These are phyloP conservation scores for Arctocebus calabarensis DNA, from an alignment of 2,797 vertebrate genomes.

Conservation along the genomic window DNA sequence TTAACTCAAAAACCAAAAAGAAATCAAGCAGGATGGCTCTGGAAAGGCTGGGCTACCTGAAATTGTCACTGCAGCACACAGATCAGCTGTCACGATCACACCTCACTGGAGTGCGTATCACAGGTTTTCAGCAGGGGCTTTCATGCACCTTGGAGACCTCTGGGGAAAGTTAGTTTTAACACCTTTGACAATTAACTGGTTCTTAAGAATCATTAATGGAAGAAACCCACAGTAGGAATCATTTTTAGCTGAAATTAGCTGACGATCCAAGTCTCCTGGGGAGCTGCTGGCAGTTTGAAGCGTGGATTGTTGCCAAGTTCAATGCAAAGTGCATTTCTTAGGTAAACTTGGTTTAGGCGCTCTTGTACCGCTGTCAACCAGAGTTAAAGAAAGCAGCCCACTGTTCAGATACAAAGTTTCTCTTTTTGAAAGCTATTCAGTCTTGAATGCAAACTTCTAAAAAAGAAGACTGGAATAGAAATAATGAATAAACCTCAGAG, in stretches of 20 bases:
- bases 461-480: slow-evolving; percentile 40
- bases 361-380: slow-evolving; percentile 1
- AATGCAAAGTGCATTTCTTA: slow-evolving; percentile 29
- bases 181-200: slow-evolving; percentile 21
- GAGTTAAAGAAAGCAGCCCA: not conserved
- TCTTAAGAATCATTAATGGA: slow-evolving; percentile 53
- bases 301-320: slow-evolving; percentile 1
- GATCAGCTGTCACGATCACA: not conserved
- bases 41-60: not conserved
- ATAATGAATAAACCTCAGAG: slow-evolving; percentile 9
- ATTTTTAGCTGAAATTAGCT: slow-evolving; percentile 66
- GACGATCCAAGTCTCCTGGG: not conserved
- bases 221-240: slow-evolving; percentile 35
- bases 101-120: not conserved
- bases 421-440: slow-evolving; percentile 29
- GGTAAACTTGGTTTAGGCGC: slow-evolving; percentile 45
- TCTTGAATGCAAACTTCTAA: slow-evolving; percentile 19
- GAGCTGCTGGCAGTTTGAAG: slow-evolving; percentile 63
- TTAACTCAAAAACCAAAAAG: not conserved
- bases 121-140: not conserved
- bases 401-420: slow-evolving; percentile 26
- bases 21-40: not conserved
- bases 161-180: slow-evolving; percentile 61
- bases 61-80: fast-evolving
- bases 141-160: not conserved